Conservation (phyloP, 1,140 invertebrate species). For the Lethrus apterus region DNA sequence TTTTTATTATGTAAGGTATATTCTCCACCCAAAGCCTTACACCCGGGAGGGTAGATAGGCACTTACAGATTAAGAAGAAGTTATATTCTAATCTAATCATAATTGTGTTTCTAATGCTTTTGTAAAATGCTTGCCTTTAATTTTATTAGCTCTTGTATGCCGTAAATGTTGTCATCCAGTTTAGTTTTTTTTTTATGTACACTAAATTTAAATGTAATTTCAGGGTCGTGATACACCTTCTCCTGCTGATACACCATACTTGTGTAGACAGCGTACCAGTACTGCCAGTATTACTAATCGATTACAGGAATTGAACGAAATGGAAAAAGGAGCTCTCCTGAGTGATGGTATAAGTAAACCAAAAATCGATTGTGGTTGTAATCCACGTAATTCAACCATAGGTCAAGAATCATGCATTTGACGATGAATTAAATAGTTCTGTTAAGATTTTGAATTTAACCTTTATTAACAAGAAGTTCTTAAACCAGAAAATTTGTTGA, state of each 20-base stretch:
- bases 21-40: too few species aligned
- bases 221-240: constrained; percentile 68
- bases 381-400: background rate
- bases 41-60: too few species aligned
- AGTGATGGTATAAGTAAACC: constrained; percentile 10
- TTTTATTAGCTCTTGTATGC: too few species aligned
- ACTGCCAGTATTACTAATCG: constrained; percentile 40
- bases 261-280: constrained; percentile 66
- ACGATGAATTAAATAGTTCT: background rate
- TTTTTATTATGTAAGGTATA: too few species aligned
- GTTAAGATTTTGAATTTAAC: too few species aligned
- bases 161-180: background rate
- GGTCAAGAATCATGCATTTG: constrained; percentile 8
- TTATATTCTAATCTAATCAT: too few species aligned
- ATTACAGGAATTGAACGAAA: constrained; percentile 49
- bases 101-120: too few species aligned
- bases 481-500: too few species aligned
- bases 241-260: constrained; percentile 66
- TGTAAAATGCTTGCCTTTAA: too few species aligned
- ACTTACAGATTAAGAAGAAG: too few species aligned
- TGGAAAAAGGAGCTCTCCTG: constrained; percentile 54
- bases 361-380: background rate
- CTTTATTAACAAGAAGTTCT: too few species aligned
- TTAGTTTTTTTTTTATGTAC: background rate
- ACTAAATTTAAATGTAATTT: constrained; percentile 16